Evolutionary conservation across 2,113 vertebrate genomes (phyloP), one percentile per base, ranked within the genome.

Genomic region (Halichoeres trimaculatus): DNA sequence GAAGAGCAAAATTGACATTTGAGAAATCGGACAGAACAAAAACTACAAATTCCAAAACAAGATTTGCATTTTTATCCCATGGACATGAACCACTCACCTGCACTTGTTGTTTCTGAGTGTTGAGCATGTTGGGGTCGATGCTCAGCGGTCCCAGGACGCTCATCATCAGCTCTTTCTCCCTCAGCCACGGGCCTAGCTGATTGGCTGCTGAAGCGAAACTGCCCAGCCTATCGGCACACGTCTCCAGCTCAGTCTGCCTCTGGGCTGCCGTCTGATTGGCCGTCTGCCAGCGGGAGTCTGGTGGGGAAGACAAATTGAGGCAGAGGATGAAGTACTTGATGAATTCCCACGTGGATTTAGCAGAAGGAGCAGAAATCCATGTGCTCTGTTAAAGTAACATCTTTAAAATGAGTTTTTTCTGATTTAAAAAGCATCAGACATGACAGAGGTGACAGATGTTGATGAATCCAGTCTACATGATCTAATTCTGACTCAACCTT

Each of bases 141-240:
- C 98, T 99, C 22, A 99, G 92, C 0, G 98, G 98, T 0, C 98
- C 98, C 73, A 99, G 88, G 54, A 99, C 98, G 0, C 98, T 98
- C 98, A 99, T 98, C 98, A 99, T 98, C 84, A 99, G 93, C 90
- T 99, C 97, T 89, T 99, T 99, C 92, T 99, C 98, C 86, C 91
- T 90, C 2, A 99, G 94, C 98, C 98, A 99, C 0, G 98, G 98
- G 11, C 95, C 91, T 80, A 99, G 94, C 91, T 99, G 98, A 73
- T 80, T 91, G 50, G 96, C 96, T 0, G 97, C 95, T 0, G 95
- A 79, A 80, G 96, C 94, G 80, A 99, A 99, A 55, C 88, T 95
- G 63, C 95, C 96, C 90, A 99, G 91, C 61, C 96, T 94, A 52
- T 95, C 96, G 0, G 90, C 97, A 0, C 97, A 97, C 38, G 95